Conservation (phyloP, 2,888 invertebrate species). For the Acanthosepion esculentum region DNA sequence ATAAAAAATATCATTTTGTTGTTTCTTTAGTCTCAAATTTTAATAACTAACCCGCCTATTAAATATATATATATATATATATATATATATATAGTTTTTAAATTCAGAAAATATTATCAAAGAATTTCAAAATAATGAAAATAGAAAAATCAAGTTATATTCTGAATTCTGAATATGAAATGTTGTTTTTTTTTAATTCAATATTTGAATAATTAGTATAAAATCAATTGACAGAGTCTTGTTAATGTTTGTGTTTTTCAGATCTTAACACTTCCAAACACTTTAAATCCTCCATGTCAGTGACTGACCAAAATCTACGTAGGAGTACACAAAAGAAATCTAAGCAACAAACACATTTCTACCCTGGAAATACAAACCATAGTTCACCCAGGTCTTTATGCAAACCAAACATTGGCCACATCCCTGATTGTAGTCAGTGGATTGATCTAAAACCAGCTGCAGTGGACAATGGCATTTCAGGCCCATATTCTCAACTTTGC, state of each 20-base stretch:
- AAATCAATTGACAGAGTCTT: not conserved
- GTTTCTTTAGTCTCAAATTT: too few species aligned
- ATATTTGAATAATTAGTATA: not conserved
- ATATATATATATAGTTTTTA: too few species aligned
- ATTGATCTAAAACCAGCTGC: not conserved
- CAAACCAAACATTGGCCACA: constrained; percentile 33
- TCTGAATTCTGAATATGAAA: too few species aligned
- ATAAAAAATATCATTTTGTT: too few species aligned
- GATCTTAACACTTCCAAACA: constrained; percentile 10
- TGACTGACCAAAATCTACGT: constrained; percentile 1
- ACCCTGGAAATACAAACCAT: constrained; percentile 13
- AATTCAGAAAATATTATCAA: too few species aligned
- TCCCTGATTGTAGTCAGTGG: constrained; percentile 10
- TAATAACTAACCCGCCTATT: too few species aligned
- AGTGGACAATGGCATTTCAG: constrained; percentile 3
- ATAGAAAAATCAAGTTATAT: too few species aligned
- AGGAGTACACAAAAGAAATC: not conserved
- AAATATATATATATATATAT: too few species aligned
- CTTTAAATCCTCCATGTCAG: constrained; percentile 1
- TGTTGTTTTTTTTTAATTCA: not conserved
- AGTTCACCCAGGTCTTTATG: not conserved
- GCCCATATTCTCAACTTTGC: not conserved
- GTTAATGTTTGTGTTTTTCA: not conserved
- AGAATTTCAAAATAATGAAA: too few species aligned
- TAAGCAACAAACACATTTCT: constrained; percentile 5